Percentiles rank a stretch among this genome's conserved stretches.
These are phyloP conservation scores for Linepithema humile DNA, from an alignment of 1,140 invertebrate species.

Conservation along the genomic window DNA sequence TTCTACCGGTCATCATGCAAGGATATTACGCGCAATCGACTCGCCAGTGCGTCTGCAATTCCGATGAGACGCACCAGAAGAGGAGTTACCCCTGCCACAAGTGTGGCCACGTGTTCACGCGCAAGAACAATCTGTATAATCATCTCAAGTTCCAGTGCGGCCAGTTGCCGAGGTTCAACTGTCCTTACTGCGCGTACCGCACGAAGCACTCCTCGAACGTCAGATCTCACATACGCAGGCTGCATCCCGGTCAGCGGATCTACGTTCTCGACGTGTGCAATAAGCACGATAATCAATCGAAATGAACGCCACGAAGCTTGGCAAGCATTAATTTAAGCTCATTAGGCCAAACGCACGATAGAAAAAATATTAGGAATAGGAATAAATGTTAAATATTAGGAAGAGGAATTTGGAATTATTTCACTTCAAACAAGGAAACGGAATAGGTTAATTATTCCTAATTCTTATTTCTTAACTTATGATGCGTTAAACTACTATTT, in stretches of 20 bases:
- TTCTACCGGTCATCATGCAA: neutral
- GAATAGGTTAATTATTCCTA: no score
- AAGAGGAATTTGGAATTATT: no score
- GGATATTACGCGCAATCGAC: constrained; percentile 7
- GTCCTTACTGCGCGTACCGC: constrained; percentile 81
- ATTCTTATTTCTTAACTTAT: no score
- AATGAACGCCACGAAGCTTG: constrained; percentile 1
- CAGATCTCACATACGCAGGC: constrained; percentile 76
- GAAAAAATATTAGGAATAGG: no score
- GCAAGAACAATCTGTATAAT: constrained; percentile 84
- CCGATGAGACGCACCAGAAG: constrained; percentile 3
- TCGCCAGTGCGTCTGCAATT: constrained; percentile 33
- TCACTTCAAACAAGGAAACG: no score
- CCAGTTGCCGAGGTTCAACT: constrained; percentile 85
- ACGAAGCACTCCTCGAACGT: constrained; percentile 81
- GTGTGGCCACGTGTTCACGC: constrained; percentile 73
- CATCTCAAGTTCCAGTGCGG: constrained; percentile 84
- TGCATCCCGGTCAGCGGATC: constrained; percentile 58
- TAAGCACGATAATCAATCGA: neutral
- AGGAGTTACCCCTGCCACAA: constrained; percentile 71
- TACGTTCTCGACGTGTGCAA: constrained; percentile 60
- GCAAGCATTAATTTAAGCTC: neutral
- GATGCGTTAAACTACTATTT: no score
- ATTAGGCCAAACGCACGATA: no score
- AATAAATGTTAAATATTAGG: no score